Base-by-base conservation (phyloP, 2,797 vertebrate genomes). In the Dromococcyx pavoninus region DNA sequence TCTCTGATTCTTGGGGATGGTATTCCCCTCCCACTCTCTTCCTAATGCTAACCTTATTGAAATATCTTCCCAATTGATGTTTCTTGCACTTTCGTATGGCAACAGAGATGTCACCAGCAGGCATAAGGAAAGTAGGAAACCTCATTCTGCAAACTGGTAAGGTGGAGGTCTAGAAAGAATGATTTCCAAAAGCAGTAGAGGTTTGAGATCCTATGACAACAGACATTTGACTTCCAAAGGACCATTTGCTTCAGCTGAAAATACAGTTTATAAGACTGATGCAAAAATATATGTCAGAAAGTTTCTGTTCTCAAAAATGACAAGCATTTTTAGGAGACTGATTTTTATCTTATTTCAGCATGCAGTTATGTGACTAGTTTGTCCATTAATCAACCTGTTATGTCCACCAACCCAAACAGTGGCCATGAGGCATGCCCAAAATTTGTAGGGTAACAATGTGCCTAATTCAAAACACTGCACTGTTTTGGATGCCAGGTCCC, bases 371-470 rank as follows among this genome's bases (percentile, higher is more conserved):
- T 1, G 5, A 76, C 28, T 71, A 37, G 4, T 82, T 82, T 64
- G 25, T 25, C n/a, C 8, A 30, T 41, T 92, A 57, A 76, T 73
- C 32, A 72, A 33, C n/a, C 51, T 46, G 10, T 32, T 64, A 86
- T n/a, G 35, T 66, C 54, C 41, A 81, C 17, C 19, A 90, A 79
- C 17, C 5, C 39, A 37, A 83, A 69, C 1, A 76, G 21, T 19
- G 19, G 37, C 51, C 46, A 84, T 0, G 4, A 93, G 14, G 19
- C 7, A 61, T 8, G n/a, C 13, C 19, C 11, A 65, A 54, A 67
- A 67, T 33, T 13, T 13, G n/a, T 4, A 21, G 39, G 15, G 14
- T 15, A 69, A 74, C n/a, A 50, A 51, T 0, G 0, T 13, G 10
- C 23, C 27, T 9, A 30, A 27, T 53, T 65, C 27, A 76, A 91